These are phyloP conservation scores for Scaptomyza montana DNA, from an alignment of 1,140 invertebrate species.

Conservation along the genomic window DNA sequence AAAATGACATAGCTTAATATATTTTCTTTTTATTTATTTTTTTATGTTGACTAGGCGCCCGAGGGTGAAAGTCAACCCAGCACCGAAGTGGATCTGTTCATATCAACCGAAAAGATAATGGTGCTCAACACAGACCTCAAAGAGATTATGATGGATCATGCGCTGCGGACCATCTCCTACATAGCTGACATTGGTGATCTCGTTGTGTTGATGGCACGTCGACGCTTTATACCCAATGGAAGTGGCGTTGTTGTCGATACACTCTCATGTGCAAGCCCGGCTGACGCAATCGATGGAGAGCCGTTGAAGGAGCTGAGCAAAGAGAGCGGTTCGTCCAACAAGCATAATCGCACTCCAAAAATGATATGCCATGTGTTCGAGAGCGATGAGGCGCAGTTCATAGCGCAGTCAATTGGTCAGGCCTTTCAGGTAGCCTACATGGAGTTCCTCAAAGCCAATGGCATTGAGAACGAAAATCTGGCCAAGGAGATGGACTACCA, in stretches of 20 bases:
- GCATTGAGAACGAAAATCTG: conserved; percentile 99
- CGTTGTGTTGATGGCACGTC: conserved; percentile 98
- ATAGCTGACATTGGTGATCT: conserved; percentile 99
- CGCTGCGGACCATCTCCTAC: conserved; percentile 98
- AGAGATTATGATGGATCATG: conserved; percentile 99
- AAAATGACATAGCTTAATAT: neutral
- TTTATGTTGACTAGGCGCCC: conserved; percentile 90
- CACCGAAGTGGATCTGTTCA: conserved; percentile 99
- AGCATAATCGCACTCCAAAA: conserved; percentile 96
- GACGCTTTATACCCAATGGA: conserved; percentile 92
- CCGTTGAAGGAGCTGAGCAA: conserved; percentile 35
- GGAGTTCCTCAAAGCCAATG: conserved; percentile 99
- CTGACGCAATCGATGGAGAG: conserved; percentile 45
- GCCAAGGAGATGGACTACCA: conserved; percentile 99
- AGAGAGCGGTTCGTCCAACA: conserved; percentile 71
- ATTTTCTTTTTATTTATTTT: conserved; percentile 40
- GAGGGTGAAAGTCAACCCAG: conserved; percentile 99
- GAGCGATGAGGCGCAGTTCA: conserved; percentile 99
- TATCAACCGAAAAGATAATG: conserved; percentile 99
- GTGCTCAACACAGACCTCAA: conserved; percentile 99
- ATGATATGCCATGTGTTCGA: conserved; percentile 99
- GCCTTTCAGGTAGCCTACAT: conserved; percentile 99
- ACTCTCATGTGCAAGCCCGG: conserved; percentile 15
- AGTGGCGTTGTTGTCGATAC: conserved; percentile 34
- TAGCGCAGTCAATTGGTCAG: conserved; percentile 99